Evolutionary conservation across 2,888 invertebrate genomes (phyloP).

Genomic region (Andrena minutula): DNA sequence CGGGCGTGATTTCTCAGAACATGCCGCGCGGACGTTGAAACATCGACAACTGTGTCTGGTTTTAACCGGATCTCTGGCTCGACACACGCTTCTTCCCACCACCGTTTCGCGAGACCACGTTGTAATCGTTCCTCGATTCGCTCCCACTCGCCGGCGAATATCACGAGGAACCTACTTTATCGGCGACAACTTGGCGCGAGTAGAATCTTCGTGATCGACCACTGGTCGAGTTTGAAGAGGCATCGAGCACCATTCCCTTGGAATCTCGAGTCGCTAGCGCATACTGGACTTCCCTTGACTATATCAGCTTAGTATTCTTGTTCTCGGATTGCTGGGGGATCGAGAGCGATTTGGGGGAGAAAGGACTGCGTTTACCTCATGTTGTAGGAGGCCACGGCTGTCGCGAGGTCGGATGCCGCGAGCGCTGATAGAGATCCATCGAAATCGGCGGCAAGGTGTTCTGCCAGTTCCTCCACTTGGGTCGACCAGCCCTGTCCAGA

Average conservation of each 20-base stretch:
- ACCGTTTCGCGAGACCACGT: slow-evolving; percentile 21
- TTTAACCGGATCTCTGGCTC: slow-evolving; percentile 72
- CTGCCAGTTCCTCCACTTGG: slow-evolving; percentile 88
- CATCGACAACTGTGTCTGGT: slow-evolving; percentile 71
- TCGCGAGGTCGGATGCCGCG: slow-evolving; percentile 88
- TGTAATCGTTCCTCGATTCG: slow-evolving; percentile 54
- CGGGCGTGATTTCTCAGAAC: slow-evolving; percentile 53
- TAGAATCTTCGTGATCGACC: slow-evolving; percentile 44
- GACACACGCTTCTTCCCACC: slow-evolving; percentile 37
- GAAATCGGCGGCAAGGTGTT: slow-evolving; percentile 90
- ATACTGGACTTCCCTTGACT: not conserved
- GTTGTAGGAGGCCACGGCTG: slow-evolving; percentile 87
- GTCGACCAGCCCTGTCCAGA: slow-evolving; percentile 84
- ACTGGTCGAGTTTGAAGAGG: slow-evolving; percentile 11
- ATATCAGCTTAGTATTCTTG: not conserved
- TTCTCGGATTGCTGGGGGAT: not conserved
- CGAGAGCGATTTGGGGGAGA: not conserved
- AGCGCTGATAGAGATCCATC: slow-evolving; percentile 91
- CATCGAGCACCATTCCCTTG: not conserved
- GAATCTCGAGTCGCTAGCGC: not conserved
- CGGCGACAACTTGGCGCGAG: slow-evolving; percentile 12
- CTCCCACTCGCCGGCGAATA: not conserved
- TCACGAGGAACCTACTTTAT: slow-evolving; percentile 50
- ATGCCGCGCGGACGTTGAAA: slow-evolving; percentile 54
- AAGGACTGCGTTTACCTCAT: slow-evolving; percentile 86